Percentiles rank a stretch among this genome's conserved stretches.
Conservation (phyloP, 1,140 invertebrate genomes). For the Pseudobourletiella spinata region DNA sequence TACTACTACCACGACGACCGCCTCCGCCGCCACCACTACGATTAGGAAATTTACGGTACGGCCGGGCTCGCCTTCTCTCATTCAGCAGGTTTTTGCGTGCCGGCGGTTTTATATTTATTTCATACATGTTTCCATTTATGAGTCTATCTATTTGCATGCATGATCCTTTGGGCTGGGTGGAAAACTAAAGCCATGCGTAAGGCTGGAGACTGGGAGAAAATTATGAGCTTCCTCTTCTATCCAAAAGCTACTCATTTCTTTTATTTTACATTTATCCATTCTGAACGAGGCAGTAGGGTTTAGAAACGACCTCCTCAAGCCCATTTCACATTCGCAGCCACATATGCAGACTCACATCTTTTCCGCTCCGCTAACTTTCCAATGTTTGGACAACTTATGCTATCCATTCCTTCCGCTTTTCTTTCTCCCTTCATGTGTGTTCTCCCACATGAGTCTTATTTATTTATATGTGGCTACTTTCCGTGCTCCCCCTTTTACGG, state of each 20-base stretch:
- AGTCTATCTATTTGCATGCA: slow-evolving; percentile 9
- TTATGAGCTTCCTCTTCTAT: neutral
- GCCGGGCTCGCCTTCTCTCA: no score
- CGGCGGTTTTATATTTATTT: slow-evolving; percentile 3
- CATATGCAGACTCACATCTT: slow-evolving; percentile 9
- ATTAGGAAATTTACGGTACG: no score
- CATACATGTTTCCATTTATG: slow-evolving; percentile 6
- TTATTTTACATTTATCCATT: slow-evolving; percentile 11
- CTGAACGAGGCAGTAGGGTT: slow-evolving; percentile 5
- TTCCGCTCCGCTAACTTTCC: slow-evolving; percentile 5
- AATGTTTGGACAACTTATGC: slow-evolving; percentile 17
- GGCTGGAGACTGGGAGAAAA: neutral
- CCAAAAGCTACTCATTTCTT: neutral
- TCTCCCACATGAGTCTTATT: slow-evolving; percentile 10
- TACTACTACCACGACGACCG: no score
- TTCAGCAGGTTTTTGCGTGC: no score
- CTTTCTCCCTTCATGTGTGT: neutral
- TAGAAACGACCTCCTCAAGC: slow-evolving; percentile 8
- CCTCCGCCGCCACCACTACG: no score
- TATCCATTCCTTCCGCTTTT: slow-evolving; percentile 9
- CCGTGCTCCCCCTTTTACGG: neutral
- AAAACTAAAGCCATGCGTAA: neutral
- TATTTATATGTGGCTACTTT: slow-evolving; percentile 14
- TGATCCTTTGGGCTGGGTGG: neutral
- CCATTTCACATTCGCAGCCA: neutral